Base-by-base conservation (phyloP, 1,140 invertebrate genomes). In the Idris sp. region DNA sequence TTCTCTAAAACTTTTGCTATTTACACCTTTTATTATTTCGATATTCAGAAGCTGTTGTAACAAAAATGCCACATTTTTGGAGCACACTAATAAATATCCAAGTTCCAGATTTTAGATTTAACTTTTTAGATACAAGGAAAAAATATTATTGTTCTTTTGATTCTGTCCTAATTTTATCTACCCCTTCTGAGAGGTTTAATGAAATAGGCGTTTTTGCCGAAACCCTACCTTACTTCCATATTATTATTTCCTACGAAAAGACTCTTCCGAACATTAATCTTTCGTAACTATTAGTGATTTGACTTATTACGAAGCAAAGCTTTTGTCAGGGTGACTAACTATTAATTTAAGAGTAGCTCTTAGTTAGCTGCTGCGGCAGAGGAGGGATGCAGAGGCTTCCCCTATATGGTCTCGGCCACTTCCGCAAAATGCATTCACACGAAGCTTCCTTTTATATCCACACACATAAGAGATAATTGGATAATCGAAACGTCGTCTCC, bases 221-320 rank as follows among this genome's bases (percentile, higher is more conserved):
- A n/a, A n/a, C n/a, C n/a, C n/a, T n/a, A n/a, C n/a, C n/a, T n/a
- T n/a, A n/a, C n/a, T n/a, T n/a, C n/a, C n/a, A n/a, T n/a, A n/a
- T n/a, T 56, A 46, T 38, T 31, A 67, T 67, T 48, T 58, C n/a
- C 33, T 40, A 30, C 49, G 31, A 13, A 41, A 10, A n/a, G n/a
- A n/a, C n/a, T n/a, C n/a, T n/a, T n/a, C n/a, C n/a, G 68, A 3
- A 14, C 75, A 83, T 83, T 82, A 78, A 82, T 82, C 81, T 81
- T 77, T 36, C 31, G 40, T 33, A 14, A 11, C 4, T 14, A 72
- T 19, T 16, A 71, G 30, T 35, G 28, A 51, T 53, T 64, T 43
- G 26, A 69, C 31, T 54, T 65, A 46, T 78, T 76, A 80, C 79
- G 40, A 46, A 46, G 79, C 68, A 71, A 74, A 83, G 74, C 38